phyloP scores from a whole-genome alignment of 2,113 vertebrate genomes.

The Paracanthobrama guichenoti region DNA sequence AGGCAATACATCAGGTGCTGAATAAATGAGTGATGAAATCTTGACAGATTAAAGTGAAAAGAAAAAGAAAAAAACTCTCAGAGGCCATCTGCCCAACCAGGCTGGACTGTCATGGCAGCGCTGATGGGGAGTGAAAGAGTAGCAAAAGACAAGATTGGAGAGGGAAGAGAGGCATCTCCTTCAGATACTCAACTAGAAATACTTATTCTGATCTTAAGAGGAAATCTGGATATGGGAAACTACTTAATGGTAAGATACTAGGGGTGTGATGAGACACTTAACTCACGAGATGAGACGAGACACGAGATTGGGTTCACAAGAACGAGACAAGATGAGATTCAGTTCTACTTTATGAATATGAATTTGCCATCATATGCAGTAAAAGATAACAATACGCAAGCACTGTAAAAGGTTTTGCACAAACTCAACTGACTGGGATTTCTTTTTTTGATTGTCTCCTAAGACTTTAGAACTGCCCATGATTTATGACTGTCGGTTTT shows the following conservation, averaged over 20 bases:
- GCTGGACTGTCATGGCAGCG: conserved; percentile 70
- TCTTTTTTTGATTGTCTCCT: too few relatives aligned
- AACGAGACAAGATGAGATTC: too few relatives aligned
- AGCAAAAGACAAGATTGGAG: conserved; percentile 33
- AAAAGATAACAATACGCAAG: too few relatives aligned
- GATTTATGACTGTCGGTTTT: too few relatives aligned
- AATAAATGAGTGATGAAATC: conserved; percentile 63
- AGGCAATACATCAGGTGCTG: conserved; percentile 47
- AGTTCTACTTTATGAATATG: too few relatives aligned
- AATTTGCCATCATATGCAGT: too few relatives aligned
- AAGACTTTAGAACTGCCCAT: too few relatives aligned
- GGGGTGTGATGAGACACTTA: too few relatives aligned
- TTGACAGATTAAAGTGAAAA: conserved; percentile 69
- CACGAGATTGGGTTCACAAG: too few relatives aligned
- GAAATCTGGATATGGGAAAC: background rate
- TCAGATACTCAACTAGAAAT: background rate
- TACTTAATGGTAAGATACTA: background rate
- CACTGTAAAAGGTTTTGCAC: too few relatives aligned
- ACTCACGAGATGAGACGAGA: too few relatives aligned
- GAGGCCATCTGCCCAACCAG: conserved; percentile 75
- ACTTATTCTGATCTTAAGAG: background rate
- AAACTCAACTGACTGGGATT: too few relatives aligned
- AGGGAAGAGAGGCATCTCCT: conserved; percentile 49
- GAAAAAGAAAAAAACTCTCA: background rate
- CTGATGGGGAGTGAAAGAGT: conserved; percentile 58